phyloP scores from a whole-genome alignment of 2,888 invertebrate genomes.

The Tetheella fluctuosa region DNA sequence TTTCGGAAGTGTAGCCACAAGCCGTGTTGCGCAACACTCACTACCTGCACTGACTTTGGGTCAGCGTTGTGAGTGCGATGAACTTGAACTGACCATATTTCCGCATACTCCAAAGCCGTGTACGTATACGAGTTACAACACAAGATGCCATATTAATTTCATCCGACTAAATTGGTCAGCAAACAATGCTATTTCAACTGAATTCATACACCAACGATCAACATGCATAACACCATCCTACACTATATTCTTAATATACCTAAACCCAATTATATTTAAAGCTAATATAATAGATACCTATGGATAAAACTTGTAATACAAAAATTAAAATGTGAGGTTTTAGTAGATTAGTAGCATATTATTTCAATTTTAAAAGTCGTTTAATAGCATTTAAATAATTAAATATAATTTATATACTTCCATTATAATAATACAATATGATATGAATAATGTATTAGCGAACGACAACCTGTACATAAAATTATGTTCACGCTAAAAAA shows the following conservation, averaged over 20 bases:
- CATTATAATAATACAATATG: background rate
- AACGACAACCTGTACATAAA: background rate
- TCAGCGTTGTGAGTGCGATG: constrained; percentile 55
- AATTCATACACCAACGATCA: too few species aligned
- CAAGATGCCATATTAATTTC: background rate
- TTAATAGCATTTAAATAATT: background rate
- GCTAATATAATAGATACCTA: too few species aligned
- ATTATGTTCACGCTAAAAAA: background rate
- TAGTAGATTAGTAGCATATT: background rate
- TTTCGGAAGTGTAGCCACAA: constrained; percentile 16
- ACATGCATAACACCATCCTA: too few species aligned
- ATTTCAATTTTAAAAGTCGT: background rate
- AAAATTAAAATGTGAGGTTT: too few species aligned
- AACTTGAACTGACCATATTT: constrained; percentile 55
- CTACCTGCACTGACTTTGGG: constrained; percentile 32
- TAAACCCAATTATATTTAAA: too few species aligned
- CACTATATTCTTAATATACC: too few species aligned
- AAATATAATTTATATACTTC: background rate
- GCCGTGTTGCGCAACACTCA: constrained; percentile 25
- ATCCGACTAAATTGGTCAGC: background rate
- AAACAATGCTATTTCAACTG: background rate
- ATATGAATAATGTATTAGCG: background rate
- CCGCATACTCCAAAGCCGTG: constrained; percentile 20
- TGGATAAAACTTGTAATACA: too few species aligned
- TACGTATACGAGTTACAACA: background rate